phyloP scores from a whole-genome alignment of 37 sponge, comb jelly and placozoan genomes.

The Diacarnus erythraeanus region DNA sequence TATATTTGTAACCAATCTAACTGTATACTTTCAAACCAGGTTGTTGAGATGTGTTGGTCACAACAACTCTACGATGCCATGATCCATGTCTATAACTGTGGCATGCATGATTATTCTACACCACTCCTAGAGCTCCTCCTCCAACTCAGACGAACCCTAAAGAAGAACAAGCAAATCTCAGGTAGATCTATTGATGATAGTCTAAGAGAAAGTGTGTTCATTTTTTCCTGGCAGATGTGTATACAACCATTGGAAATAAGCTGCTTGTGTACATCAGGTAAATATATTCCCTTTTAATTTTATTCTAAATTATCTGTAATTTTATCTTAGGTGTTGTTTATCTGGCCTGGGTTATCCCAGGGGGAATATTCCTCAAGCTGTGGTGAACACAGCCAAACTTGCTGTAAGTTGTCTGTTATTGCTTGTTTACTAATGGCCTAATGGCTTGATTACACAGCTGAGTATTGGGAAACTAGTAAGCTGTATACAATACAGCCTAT shows the following conservation, averaged over 20 bases:
- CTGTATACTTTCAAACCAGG: slow-evolving; percentile 31
- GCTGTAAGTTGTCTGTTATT: slow-evolving; percentile 15
- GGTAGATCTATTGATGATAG: slow-evolving; percentile 32
- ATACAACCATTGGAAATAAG: slow-evolving; percentile 70
- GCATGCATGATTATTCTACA: slow-evolving; percentile 81
- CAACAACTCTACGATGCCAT: slow-evolving; percentile 81
- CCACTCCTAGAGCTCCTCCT: slow-evolving; percentile 79
- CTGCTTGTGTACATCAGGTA: slow-evolving; percentile 87
- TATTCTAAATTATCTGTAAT: not conserved
- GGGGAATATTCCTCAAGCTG: slow-evolving; percentile 51
- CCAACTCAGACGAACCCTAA: slow-evolving; percentile 57
- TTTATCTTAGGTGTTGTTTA: slow-evolving; percentile 59
- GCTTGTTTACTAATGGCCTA: too few relatives aligned
- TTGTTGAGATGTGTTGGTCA: slow-evolving; percentile 73
- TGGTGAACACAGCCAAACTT: slow-evolving; percentile 35
- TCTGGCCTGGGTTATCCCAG: slow-evolving; percentile 79
- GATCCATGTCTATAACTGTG: slow-evolving; percentile 80
- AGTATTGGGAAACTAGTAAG: too few relatives aligned
- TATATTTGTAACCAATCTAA: not conserved
- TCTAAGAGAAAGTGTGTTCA: not conserved
- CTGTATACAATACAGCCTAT: too few relatives aligned
- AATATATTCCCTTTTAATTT: not conserved
- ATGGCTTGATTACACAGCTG: too few relatives aligned
- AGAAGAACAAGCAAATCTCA: slow-evolving; percentile 47
- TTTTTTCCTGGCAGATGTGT: slow-evolving; percentile 33